Conservation (phyloP, 2,888 invertebrate genomes). For the Carpatolechia fugitivella region DNA sequence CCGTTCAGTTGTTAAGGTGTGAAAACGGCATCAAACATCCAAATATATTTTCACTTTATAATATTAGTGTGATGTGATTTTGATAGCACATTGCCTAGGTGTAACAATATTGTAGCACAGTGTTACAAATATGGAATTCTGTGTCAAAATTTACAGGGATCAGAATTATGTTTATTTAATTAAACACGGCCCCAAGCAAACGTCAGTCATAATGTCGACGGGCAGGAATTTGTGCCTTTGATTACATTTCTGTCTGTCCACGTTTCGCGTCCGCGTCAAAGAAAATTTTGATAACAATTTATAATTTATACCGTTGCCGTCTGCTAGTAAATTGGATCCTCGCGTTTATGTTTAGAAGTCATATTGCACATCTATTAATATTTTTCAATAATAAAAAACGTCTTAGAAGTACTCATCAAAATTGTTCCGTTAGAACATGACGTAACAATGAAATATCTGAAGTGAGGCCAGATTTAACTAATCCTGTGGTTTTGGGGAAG, state of each 20-base stretch:
- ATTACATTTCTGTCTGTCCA: conserved; percentile 58
- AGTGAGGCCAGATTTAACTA: too few species aligned
- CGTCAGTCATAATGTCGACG: conserved; percentile 55
- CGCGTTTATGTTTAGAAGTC: too few species aligned
- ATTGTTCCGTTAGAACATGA: too few species aligned
- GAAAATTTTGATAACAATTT: conserved; percentile 23
- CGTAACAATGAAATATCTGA: too few species aligned
- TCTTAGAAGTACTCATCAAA: too few species aligned
- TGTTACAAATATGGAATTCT: neutral
- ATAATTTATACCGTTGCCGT: neutral
- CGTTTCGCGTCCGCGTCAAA: conserved; percentile 31
- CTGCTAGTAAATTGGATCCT: neutral
- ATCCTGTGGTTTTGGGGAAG: too few species aligned
- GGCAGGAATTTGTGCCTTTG: conserved; percentile 50
- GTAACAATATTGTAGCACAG: neutral
- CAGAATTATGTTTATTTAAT: conserved; percentile 42
- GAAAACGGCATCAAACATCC: too few species aligned
- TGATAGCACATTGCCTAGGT: neutral
- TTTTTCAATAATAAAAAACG: too few species aligned
- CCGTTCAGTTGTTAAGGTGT: too few species aligned
- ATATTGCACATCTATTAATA: too few species aligned
- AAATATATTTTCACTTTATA: too few species aligned
- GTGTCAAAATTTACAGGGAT: conserved; percentile 10
- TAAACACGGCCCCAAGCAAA: conserved; percentile 49
- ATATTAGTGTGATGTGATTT: too few species aligned